Evolutionary conservation across 2,888 invertebrate genomes (phyloP).

Genomic region (Gandaritis pyraliata): DNA sequence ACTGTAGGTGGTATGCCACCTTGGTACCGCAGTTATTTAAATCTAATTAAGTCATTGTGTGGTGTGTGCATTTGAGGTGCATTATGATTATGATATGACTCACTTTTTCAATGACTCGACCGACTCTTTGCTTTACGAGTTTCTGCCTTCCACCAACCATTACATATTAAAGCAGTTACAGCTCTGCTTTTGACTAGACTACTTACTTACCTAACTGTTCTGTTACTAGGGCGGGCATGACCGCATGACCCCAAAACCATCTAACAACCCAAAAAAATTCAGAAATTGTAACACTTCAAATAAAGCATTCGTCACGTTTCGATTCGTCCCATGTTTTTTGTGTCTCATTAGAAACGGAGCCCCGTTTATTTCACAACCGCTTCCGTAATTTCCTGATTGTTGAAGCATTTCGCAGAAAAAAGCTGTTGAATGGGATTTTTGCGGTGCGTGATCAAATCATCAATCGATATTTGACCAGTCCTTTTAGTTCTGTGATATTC

Average conservation of each 20-base stretch:
- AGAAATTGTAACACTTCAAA: slow-evolving; percentile 44
- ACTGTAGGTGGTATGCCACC: slow-evolving; percentile 41
- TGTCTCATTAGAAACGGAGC: slow-evolving; percentile 4
- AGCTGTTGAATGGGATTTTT: slow-evolving; percentile 2
- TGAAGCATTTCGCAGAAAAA: slow-evolving; percentile 9
- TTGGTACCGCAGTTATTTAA: slow-evolving; percentile 7
- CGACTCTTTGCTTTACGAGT: background rate
- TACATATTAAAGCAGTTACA: background rate
- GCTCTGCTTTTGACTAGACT: slow-evolving; percentile 6
- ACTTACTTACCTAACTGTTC: slow-evolving; percentile 33
- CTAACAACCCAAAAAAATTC: slow-evolving; percentile 28
- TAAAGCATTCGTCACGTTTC: slow-evolving; percentile 35
- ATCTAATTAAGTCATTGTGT: background rate
- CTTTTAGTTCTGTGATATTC: too few species aligned
- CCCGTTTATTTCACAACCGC: slow-evolving; percentile 25
- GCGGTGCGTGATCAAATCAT: too few species aligned
- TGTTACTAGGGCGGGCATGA: slow-evolving; percentile 50
- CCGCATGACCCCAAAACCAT: slow-evolving; percentile 49
- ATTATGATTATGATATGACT: background rate
- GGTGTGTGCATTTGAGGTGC: too few species aligned
- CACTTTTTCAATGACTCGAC: too few species aligned
- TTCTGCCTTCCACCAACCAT: background rate
- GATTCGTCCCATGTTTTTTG: slow-evolving; percentile 14
- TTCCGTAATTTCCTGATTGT: slow-evolving; percentile 34
- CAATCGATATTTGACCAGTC: too few species aligned